Base-by-base conservation (phyloP, 2,888 invertebrate species). In the Pediacus dermestoides region DNA sequence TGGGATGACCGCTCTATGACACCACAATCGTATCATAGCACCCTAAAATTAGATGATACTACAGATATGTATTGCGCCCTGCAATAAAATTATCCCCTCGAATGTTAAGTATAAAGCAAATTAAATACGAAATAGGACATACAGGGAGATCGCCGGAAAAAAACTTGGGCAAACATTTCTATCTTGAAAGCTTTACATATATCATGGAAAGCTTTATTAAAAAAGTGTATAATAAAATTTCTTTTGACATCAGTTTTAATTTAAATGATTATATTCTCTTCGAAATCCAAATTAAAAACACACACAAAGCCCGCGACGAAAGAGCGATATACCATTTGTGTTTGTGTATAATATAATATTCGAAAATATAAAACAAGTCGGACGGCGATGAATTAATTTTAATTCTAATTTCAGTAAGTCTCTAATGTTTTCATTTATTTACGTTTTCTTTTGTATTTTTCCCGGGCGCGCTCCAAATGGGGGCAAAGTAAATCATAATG, bases 401-500 rank as follows among this genome's bases (percentile, higher is more conserved):
- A 57, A 59, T 60, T 57, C 56, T 57, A 58, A 58, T 60, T 52
- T 53, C 37, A 45, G 42, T 55, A 52, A 56, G 50, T 51, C 57
- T 49, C 53, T 55, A 49, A 54, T 50, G 50, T 57, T 57, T 50
- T 44, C 48, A 42, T 39, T 51, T 46, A 14, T 43, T 32, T 44
- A 42, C 40, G 42, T 37, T 38, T 51, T 46, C 55, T 57, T 55
- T 57, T 61, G 57, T 60, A 50, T 52, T 45, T 55, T 56, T 55
- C 7, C 16, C 42, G 40, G 48, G 37, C 48, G 47, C 44, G 53
- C 48, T 48, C 39, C 44, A 48, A 45, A 48, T 39, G 47, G 48
- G 46, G 41, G 50, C 48, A 52, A 50, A 52, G 56, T 52, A 54
- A 58, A 61, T 58, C 54, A 52, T 58, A 58, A 61, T 60, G 59